Percentiles rank a stretch among this genome's conserved stretches.
Evolutionary conservation across 1,140 invertebrate species (phyloP).

Genomic region (silkworm (Bombyx mori)): DNA sequence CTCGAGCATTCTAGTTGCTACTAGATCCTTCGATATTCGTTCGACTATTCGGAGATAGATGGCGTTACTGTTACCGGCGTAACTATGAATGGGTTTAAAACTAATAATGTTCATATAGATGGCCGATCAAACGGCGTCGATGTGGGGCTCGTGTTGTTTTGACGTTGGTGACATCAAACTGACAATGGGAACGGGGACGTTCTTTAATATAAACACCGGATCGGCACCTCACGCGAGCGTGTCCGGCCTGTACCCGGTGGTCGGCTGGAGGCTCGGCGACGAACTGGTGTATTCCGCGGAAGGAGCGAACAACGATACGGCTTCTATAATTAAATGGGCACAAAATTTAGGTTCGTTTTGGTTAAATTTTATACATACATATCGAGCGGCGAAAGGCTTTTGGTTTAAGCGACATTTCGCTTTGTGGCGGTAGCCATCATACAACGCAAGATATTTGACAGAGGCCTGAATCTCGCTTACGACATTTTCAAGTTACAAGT

Average conservation of each 20-base stretch:
- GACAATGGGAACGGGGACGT: constrained; percentile 95
- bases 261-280: constrained; percentile 87
- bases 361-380: background rate
- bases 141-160: constrained; percentile 93
- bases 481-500: no score
- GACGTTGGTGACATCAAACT: constrained; percentile 87
- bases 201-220: constrained; percentile 92
- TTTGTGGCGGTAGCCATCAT: background rate
- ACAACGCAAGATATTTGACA: no score
- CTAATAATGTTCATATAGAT: constrained; percentile 58
- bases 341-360: constrained; percentile 76
- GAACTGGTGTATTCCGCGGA: constrained; percentile 85
- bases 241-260: constrained; percentile 88
- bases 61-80: no score
- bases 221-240: constrained; percentile 82
- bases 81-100: no score
- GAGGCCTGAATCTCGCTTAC: background rate
- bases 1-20: no score
- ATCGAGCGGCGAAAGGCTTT: background rate
- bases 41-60: no score
- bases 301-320: constrained; percentile 89
- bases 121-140: constrained; percentile 88
- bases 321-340: constrained; percentile 90
- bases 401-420: background rate
- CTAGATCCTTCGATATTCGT: no score